Conservation (phyloP, 2,888 invertebrate genomes). For the Teleogryllus oceanicus region DNA sequence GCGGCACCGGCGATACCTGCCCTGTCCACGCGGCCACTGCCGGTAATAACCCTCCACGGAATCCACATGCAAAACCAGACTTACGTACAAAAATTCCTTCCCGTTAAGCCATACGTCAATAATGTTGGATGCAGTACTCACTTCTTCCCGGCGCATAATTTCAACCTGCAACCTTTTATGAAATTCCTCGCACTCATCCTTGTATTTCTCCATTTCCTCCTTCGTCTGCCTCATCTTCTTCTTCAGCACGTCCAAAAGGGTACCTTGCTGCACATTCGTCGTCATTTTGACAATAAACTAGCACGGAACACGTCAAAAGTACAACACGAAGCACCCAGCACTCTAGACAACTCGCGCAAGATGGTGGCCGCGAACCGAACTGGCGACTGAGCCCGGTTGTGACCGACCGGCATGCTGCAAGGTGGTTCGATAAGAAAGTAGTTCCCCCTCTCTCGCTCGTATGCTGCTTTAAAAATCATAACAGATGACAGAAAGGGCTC, state of each 20-base stretch:
- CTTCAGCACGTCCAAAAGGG: conserved; percentile 94
- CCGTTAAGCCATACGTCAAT: not conserved
- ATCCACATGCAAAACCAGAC: too few relatives aligned
- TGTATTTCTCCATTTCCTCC: conserved; percentile 98
- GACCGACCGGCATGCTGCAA: conserved; percentile 43
- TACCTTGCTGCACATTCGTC: conserved; percentile 86
- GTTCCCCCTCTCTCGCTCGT: conserved; percentile 39
- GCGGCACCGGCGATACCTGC: too few relatives aligned
- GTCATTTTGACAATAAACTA: conserved; percentile 60
- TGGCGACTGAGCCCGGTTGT: conserved; percentile 27
- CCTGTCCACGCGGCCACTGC: too few relatives aligned
- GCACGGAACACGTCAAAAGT: conserved; percentile 26
- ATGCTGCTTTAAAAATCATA: too few relatives aligned
- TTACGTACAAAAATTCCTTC: too few relatives aligned
- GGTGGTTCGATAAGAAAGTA: conserved; percentile 48
- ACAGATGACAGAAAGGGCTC: too few relatives aligned
- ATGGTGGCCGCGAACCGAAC: conserved; percentile 43
- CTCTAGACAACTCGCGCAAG: conserved; percentile 38
- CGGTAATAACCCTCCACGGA: too few relatives aligned
- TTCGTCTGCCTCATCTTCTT: conserved; percentile 99
- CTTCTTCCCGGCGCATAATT: conserved; percentile 96
- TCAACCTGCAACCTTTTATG: conserved; percentile 93
- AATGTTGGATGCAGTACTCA: conserved; percentile 58
- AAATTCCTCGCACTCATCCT: conserved; percentile 95
- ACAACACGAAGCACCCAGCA: conserved; percentile 29